Percentiles rank a stretch among this genome's conserved stretches.
Conservation (phyloP, 1,140 invertebrate genomes). For the Rhysida immarginata region DNA sequence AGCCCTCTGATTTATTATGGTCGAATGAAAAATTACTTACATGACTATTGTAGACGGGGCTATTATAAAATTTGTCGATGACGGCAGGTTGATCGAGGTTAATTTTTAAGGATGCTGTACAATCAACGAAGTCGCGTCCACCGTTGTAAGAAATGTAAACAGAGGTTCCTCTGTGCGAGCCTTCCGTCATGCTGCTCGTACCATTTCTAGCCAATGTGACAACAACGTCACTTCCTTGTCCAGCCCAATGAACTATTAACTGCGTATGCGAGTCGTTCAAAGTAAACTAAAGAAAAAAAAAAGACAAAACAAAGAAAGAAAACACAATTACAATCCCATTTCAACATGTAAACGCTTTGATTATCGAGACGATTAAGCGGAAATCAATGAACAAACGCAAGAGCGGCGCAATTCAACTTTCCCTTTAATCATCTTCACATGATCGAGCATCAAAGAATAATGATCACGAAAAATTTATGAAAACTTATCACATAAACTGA, state of each 20-base stretch:
- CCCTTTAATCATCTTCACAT: too few relatives aligned
- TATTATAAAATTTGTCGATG: slow-evolving; percentile 68
- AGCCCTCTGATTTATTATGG: too few relatives aligned
- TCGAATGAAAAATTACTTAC: too few relatives aligned
- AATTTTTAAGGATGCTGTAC: slow-evolving; percentile 47
- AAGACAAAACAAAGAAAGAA: slow-evolving; percentile 4
- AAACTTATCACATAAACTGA: too few relatives aligned
- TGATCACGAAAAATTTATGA: too few relatives aligned
- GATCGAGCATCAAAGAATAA: too few relatives aligned
- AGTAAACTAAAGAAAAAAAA: slow-evolving; percentile 26
- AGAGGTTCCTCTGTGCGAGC: slow-evolving; percentile 39
- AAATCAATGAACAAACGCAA: too few relatives aligned
- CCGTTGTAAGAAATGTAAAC: slow-evolving; percentile 76
- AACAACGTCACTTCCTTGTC: slow-evolving; percentile 65
- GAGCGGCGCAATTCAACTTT: too few relatives aligned
- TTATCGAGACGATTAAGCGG: too few relatives aligned
- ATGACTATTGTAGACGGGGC: slow-evolving; percentile 53
- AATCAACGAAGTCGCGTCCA: slow-evolving; percentile 58
- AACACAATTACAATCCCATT: background rate
- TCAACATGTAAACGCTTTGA: too few relatives aligned
- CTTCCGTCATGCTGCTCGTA: slow-evolving; percentile 15
- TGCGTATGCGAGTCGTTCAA: slow-evolving; percentile 73
- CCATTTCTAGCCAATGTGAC: slow-evolving; percentile 57
- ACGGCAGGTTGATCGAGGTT: slow-evolving; percentile 36
- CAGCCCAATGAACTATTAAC: slow-evolving; percentile 78